Evolutionary conservation across 2,888 invertebrate genomes (phyloP).

Genomic region (Aporophyla lueneburgensis): DNA sequence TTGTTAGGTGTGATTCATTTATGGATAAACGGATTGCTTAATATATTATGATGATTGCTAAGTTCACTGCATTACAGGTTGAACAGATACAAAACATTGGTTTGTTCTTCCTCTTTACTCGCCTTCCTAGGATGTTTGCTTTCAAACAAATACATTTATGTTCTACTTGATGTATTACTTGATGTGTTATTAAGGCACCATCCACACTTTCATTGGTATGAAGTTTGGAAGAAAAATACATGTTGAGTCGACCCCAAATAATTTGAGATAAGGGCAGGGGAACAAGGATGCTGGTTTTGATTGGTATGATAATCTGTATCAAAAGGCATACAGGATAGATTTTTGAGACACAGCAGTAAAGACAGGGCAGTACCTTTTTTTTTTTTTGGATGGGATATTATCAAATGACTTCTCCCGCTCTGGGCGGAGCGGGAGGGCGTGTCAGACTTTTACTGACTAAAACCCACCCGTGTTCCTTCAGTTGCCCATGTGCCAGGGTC

Average conservation of each 20-base stretch:
- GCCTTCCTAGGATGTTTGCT: not conserved
- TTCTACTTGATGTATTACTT: too few species aligned
- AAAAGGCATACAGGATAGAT: not conserved
- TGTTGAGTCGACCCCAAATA: not conserved
- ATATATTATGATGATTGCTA: not conserved
- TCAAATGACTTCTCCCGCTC: too few species aligned
- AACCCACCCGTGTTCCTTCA: too few species aligned
- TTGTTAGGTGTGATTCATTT: conserved; percentile 22
- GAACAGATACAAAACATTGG: not conserved
- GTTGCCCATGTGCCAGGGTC: too few species aligned
- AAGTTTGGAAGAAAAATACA: not conserved
- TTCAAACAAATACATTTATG: not conserved
- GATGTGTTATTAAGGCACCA: too few species aligned
- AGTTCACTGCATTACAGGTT: not conserved
- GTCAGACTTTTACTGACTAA: too few species aligned
- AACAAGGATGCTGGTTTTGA: not conserved
- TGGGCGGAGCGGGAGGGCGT: too few species aligned
- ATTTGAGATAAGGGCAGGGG: not conserved
- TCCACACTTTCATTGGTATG: not conserved
- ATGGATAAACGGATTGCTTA: not conserved
- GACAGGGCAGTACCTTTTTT: too few species aligned
- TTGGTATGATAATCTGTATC: not conserved
- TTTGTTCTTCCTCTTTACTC: not conserved
- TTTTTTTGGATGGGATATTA: too few species aligned
- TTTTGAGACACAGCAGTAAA: too few species aligned